Base-by-base conservation (phyloP, 2,113 vertebrate genomes). In the Geococcyx californianus region DNA sequence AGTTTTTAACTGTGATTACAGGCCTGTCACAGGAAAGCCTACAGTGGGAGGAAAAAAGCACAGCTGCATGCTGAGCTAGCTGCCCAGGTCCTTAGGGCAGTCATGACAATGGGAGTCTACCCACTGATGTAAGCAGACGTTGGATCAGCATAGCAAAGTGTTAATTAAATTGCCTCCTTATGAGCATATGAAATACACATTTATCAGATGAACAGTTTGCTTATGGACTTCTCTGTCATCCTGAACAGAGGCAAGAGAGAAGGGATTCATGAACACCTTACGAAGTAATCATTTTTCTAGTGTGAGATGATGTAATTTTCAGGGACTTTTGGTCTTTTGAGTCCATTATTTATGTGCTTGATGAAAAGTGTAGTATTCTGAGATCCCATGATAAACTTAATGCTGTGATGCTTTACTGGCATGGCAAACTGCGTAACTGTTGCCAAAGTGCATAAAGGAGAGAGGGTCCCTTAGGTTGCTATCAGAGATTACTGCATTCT, bases 151-250 rank as follows among this genome's bases (percentile, higher is more conserved):
- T 10, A 68, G 49, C 5, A 7, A 76, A 93, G 25, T 87, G 60
- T 63, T 95, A 95, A 85, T 89, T 70, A 83, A 73, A 38, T 81
- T 86, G 33, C 45, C 44, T 82, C 58, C 66, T 91, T 59, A 89
- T 84, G 55, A 84, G 73, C 56, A 9, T 63, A 70, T 77, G 42
- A 94, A 94, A 66, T 54, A 45, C 1, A 19, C 29, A 21, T 89
- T 89, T 91, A 60, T 56, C 45, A 38, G 24, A 49, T 63, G 21
- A n/a, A 86, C 42, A 83, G 52, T 68, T 96, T 80, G 44, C 76
- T 81, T 76, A 59, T 92, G 72, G 60, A 67, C 83, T 95, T 91
- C 51, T 79, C 33, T 24, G 36, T 79, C 4, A 0, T 76, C 54
- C 67, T 74, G 55, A 91, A 88, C 52, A 86, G 58, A 88, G 72